These are phyloP conservation scores for Drosophila mayaguana DNA, from an alignment of 2,888 invertebrate species.

Conservation along the genomic window DNA sequence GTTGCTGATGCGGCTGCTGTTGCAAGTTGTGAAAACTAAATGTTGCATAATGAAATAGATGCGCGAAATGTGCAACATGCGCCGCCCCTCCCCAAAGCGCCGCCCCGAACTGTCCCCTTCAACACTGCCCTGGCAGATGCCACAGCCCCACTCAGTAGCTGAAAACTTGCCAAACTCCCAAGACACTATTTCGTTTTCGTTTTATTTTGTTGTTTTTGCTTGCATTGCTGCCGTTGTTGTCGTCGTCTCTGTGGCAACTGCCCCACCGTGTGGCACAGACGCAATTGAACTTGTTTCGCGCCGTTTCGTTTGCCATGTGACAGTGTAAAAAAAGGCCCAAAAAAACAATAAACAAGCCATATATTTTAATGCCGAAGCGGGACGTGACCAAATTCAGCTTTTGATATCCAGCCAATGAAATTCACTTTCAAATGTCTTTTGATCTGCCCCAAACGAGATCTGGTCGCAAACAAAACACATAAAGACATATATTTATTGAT, in stretches of 20 bases:
- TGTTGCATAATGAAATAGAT: slow-evolving; percentile 79
- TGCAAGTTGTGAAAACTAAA: slow-evolving; percentile 68
- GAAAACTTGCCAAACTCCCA: slow-evolving; percentile 68
- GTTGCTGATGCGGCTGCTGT: slow-evolving; percentile 32
- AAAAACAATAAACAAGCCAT: slow-evolving; percentile 31
- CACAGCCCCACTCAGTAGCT: slow-evolving; percentile 39
- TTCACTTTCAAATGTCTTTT: slow-evolving; percentile 64
- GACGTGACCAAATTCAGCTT: slow-evolving; percentile 71
- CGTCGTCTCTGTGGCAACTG: slow-evolving; percentile 32
- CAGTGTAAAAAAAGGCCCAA: slow-evolving; percentile 12
- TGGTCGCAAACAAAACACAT: slow-evolving; percentile 19
- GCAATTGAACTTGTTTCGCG: slow-evolving; percentile 74
- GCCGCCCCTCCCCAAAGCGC: slow-evolving; percentile 14
- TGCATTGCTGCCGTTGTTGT: slow-evolving; percentile 1
- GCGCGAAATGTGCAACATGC: slow-evolving; percentile 75
- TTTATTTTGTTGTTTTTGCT: slow-evolving; percentile 3
- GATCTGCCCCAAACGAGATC: slow-evolving; percentile 45
- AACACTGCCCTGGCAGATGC: slow-evolving; percentile 60
- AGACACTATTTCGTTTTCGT: slow-evolving; percentile 38
- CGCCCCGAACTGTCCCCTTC: slow-evolving; percentile 5
- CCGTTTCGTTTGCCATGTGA: slow-evolving; percentile 37
- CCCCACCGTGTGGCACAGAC: slow-evolving; percentile 43
- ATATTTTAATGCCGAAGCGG: slow-evolving; percentile 23
- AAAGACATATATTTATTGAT: slow-evolving; percentile 30
- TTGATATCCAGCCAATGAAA: slow-evolving; percentile 55